phyloP scores from a whole-genome alignment of 1,140 invertebrate species.

The Drosophila pectinifera region DNA sequence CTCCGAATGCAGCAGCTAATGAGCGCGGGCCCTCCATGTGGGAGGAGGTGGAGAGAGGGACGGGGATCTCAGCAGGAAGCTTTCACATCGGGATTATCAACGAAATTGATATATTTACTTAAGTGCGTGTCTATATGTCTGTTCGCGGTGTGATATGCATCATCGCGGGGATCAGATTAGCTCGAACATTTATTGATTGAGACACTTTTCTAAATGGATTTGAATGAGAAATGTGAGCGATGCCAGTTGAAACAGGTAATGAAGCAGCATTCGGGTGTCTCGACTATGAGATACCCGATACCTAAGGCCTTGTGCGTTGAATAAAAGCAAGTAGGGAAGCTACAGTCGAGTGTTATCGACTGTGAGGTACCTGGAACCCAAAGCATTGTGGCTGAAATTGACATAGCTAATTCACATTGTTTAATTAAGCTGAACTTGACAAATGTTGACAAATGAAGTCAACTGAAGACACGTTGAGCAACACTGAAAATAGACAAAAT shows the following conservation, averaged over 20 bases:
- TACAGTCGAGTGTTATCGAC: too few relatives aligned
- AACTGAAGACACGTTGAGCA: too few relatives aligned
- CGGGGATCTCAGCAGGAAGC: conserved; percentile 58
- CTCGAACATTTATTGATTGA: conserved; percentile 22
- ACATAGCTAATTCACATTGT: too few relatives aligned
- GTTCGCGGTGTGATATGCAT: conserved; percentile 15
- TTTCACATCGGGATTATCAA: conserved; percentile 48
- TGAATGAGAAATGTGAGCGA: neutral
- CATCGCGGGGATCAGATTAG: conserved; percentile 19
- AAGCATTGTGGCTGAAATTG: too few relatives aligned
- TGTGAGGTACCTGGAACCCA: too few relatives aligned
- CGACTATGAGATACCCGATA: neutral
- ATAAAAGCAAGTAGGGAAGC: too few relatives aligned
- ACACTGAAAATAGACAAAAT: too few relatives aligned
- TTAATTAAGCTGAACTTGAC: too few relatives aligned
- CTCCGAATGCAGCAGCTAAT: conserved; percentile 77
- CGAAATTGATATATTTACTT: conserved; percentile 66
- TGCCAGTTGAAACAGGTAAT: neutral
- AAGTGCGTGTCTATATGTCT: conserved; percentile 20
- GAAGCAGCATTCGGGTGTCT: neutral
- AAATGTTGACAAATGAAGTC: too few relatives aligned
- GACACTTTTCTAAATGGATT: conserved; percentile 13
- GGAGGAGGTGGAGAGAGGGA: neutral
- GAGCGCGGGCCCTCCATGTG: conserved; percentile 50
- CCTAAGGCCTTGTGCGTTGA: neutral